Evolutionary conservation across 2,797 vertebrate species (phyloP).

Genomic region (Premnoplex brunnescens): DNA sequence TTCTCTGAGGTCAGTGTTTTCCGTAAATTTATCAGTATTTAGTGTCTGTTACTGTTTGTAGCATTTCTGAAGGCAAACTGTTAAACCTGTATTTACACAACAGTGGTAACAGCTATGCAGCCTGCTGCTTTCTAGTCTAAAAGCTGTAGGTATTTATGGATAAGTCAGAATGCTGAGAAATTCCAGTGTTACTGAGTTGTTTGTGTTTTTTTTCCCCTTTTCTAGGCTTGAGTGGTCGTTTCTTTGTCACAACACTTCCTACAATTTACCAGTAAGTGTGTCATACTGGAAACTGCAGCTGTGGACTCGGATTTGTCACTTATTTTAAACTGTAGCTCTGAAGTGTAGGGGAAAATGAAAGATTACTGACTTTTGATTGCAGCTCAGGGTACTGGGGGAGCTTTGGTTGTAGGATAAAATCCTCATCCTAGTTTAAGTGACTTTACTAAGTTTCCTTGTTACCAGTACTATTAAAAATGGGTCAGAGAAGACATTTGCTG

Average conservation of each 20-base stretch:
- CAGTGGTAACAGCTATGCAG: neutral
- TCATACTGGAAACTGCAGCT: neutral
- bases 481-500: neutral
- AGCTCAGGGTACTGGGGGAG: neutral
- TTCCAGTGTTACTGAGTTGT: neutral
- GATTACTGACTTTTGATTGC: neutral
- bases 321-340: neutral
- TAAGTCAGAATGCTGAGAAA: neutral
- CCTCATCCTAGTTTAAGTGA: neutral
- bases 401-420: neutral
- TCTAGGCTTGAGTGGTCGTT: constrained; percentile 85
- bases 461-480: neutral
- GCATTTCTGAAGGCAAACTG: neutral
- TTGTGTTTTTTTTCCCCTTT: neutral
- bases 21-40: neutral
- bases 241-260: constrained; percentile 88
- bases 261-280: constrained; percentile 88
- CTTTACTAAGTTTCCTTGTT: neutral
- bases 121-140: neutral
- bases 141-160: neutral
- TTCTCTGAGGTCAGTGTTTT: neutral
- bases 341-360: neutral
- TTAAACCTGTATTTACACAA: neutral
- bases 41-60: neutral
- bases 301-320: neutral